Evolutionary conservation across 2,797 vertebrate species (phyloP).

Genomic region (Novumbra hubbsi): DNA sequence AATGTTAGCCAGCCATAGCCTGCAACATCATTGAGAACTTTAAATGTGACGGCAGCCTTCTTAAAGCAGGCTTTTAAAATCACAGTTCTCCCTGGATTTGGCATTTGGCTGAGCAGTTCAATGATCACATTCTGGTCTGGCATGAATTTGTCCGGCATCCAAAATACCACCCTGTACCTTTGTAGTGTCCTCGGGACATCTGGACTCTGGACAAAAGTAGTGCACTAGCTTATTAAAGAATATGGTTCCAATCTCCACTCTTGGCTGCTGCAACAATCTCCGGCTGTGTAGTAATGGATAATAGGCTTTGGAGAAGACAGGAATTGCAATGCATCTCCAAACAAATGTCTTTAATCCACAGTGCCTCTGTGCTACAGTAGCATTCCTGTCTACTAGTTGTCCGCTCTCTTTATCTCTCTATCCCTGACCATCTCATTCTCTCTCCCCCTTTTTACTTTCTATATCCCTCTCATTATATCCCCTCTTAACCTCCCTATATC

Average conservation of each 20-base stretch:
- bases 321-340: slow-evolving; percentile 13
- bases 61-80: slow-evolving; percentile 23
- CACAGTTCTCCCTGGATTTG: slow-evolving; percentile 10
- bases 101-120: slow-evolving; percentile 11
- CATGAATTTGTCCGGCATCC: too few species aligned
- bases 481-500: neutral
- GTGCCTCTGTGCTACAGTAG: slow-evolving; percentile 1
- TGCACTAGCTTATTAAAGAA: too few species aligned
- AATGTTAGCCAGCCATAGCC: neutral
- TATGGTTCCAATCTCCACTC: too few species aligned
- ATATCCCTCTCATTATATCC: neutral
- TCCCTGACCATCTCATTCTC: neutral
- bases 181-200: too few species aligned
- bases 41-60: slow-evolving; percentile 4
- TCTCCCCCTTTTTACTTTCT: neutral
- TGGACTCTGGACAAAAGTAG: too few species aligned
- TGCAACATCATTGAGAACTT: too few species aligned
- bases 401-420: neutral
- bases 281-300: slow-evolving; percentile 27
- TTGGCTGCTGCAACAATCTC: slow-evolving; percentile 20
- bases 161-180: too few species aligned
- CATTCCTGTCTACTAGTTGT: slow-evolving; percentile 8
- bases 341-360: slow-evolving; percentile 18
- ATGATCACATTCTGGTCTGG: slow-evolving; percentile 1
- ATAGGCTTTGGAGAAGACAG: slow-evolving; percentile 36